Conservation (phyloP, 2,888 invertebrate species). For the Cerastis rubricosa region DNA sequence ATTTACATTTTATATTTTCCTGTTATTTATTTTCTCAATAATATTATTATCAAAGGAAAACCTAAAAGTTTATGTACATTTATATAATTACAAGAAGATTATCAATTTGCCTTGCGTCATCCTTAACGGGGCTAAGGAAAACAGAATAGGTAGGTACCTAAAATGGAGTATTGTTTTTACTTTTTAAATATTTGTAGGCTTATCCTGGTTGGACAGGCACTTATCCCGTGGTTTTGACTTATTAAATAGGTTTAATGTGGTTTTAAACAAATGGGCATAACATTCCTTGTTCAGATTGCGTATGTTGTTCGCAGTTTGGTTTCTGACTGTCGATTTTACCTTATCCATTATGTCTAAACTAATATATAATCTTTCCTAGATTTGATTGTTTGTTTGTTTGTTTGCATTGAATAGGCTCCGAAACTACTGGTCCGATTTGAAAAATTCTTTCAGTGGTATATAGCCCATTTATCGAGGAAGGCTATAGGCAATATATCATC, state of each 20-base stretch:
- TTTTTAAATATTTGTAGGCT: neutral
- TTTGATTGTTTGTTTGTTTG: too few relatives aligned
- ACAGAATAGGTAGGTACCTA: neutral
- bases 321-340: neutral
- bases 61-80: neutral
- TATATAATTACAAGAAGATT: conserved; percentile 4
- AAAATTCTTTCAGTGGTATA: too few relatives aligned
- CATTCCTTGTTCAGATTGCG: neutral
- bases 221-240: neutral
- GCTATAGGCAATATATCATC: too few relatives aligned
- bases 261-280: conserved; percentile 5
- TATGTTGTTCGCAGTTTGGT: neutral
- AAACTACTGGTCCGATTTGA: too few relatives aligned
- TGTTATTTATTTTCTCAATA: conserved; percentile 5
- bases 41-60: conserved; percentile 4
- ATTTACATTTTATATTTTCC: neutral
- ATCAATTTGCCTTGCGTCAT: neutral
- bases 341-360: neutral
- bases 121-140: neutral
- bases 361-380: too few relatives aligned
- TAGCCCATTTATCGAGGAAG: too few relatives aligned
- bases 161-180: neutral
- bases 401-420: too few relatives aligned
- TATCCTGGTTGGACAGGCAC: neutral
- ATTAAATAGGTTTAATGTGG: neutral